Base-by-base conservation (phyloP, 2,797 vertebrate species). In the Xenops minutus region DNA sequence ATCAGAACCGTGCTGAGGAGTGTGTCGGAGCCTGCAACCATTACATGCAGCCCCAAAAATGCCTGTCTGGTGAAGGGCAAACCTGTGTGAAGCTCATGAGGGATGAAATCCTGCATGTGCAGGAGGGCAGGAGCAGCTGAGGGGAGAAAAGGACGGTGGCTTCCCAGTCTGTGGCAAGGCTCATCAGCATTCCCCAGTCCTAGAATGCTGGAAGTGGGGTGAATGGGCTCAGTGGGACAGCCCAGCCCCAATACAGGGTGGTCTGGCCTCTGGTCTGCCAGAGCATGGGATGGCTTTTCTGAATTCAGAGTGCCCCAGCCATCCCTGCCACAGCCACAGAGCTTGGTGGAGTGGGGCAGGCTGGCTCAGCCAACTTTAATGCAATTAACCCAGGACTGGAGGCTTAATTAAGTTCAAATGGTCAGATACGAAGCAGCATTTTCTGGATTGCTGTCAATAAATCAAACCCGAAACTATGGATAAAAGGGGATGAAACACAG, bases 351-450 rank as follows among this genome's bases (percentile, higher is more conserved):
- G 10, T 4, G 3, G 8, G 64, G 67, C 66, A 58, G 76, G 29
- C 36, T 37, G 80, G 79, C 74, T 77, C 59, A 73, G 96, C 78
- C 79, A 88, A 67, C 59, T 94, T 95, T 85, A 82, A 85, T 81
- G 83, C 80, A 91, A 93, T 96, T 95, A 95, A 91, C 94, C 59
- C 48, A 22, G 73, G 67, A 86, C 67, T 80, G 56, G 73, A 92
- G 58, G 94, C 86, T 96, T 96, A 91, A 96, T 94, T 95, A 94
- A 59, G 86, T 88, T 88, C 89, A 84, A 89, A 91, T 59, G 85
- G 80, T 83, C 12, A 2, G 85, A 58, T 66, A 21, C 2, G 2
- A 92, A 92, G 84, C 85, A 74, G 69, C 67, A 7, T 94, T 96
- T 93, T 89, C 89, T 89, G 89, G 88, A 93, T 81, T 3, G 1